phyloP scores from a whole-genome alignment of 1,140 invertebrate genomes.

The Drosophila nikananu region DNA sequence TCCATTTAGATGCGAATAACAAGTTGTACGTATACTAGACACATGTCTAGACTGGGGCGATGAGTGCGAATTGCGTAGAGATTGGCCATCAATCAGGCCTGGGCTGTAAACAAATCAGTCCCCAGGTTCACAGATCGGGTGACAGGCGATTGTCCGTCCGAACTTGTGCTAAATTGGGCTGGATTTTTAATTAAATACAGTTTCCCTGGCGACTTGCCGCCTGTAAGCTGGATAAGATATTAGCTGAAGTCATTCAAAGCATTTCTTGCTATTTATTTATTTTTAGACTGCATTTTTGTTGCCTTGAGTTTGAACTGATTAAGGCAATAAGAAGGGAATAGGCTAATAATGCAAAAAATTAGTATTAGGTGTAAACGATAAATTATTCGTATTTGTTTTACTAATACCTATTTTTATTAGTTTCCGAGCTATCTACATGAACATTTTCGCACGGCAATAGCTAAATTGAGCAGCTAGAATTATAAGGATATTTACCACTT shows the following conservation, averaged over 20 bases:
- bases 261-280: conserved; percentile 5
- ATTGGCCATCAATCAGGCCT: conserved; percentile 16
- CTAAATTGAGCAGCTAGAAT: no score
- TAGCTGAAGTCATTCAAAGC: background rate
- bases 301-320: no score
- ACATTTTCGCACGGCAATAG: no score
- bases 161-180: conserved; percentile 1
- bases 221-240: background rate
- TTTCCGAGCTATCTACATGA: no score
- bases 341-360: no score
- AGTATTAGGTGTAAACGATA: background rate
- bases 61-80: background rate
- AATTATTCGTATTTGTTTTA: background rate
- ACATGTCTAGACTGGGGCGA: conserved; percentile 19
- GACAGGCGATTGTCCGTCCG: background rate
- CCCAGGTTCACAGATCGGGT: conserved; percentile 1
- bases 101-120: conserved; percentile 20
- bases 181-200: conserved; percentile 14
- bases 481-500: no score
- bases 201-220: background rate
- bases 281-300: no score
- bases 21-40: conserved; percentile 35
- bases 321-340: no score
- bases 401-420: no score
- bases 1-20: conserved; percentile 51